phyloP scores from a whole-genome alignment of 1,140 invertebrate genomes.

The Sitophilus oryzae region DNA sequence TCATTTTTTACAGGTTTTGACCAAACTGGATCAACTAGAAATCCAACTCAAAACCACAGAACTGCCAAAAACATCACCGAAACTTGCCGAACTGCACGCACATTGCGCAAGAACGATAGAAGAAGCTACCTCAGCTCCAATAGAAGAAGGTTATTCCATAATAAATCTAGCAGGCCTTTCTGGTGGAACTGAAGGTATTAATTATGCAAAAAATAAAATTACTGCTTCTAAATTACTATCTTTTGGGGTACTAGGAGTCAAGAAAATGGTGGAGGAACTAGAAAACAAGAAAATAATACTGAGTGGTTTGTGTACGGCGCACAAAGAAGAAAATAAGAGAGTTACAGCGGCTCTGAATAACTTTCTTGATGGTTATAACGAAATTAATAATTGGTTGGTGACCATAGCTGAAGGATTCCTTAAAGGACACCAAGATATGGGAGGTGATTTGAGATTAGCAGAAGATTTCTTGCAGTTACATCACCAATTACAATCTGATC shows the following conservation, averaged over 20 bases:
- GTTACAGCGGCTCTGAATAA: conserved; percentile 59
- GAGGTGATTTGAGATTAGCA: conserved; percentile 60
- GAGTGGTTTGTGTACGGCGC: conserved; percentile 60
- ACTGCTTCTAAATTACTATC: not conserved
- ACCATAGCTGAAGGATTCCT: conserved; percentile 68
- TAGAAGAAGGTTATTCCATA: conserved; percentile 67
- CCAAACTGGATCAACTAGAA: conserved; percentile 71
- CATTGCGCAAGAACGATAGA: conserved; percentile 58
- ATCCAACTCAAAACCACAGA: conserved; percentile 64
- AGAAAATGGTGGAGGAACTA: conserved; percentile 62
- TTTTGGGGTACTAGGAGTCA: conserved; percentile 41
- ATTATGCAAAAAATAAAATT: not conserved
- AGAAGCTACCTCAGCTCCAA: conserved; percentile 57
- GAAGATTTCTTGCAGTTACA: conserved; percentile 72
- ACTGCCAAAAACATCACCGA: conserved; percentile 55
- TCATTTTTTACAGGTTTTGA: conserved; percentile 56
- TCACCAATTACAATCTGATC: conserved; percentile 65
- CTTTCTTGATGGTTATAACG: conserved; percentile 67
- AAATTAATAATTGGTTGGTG: conserved; percentile 65
- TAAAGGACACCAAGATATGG: conserved; percentile 69
- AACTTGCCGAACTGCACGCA: conserved; percentile 61
- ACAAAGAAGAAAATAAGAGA: conserved; percentile 66
- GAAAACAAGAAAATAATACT: conserved; percentile 67
- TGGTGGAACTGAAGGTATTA: conserved; percentile 22
- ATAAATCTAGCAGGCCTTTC: conserved; percentile 58